These are phyloP conservation scores for Eupleurogrammus muticus DNA, from an alignment of 2,797 vertebrate genomes.

Conservation along the genomic window DNA sequence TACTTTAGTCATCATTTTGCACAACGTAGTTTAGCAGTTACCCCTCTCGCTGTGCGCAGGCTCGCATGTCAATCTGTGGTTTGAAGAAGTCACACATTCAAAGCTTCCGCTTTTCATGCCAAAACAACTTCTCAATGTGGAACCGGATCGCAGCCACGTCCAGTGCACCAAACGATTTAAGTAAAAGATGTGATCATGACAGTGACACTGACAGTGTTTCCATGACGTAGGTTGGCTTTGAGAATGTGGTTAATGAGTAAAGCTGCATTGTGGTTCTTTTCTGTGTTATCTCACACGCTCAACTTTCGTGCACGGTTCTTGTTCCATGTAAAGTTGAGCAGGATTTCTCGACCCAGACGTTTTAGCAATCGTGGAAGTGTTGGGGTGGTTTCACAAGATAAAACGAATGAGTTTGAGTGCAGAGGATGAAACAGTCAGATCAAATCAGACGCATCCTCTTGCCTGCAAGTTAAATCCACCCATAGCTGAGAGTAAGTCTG, in stretches of 20 bases:
- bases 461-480: slow-evolving; percentile 1
- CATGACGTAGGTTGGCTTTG: not conserved
- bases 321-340: not conserved
- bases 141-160: not conserved
- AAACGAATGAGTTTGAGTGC: slow-evolving; percentile 5
- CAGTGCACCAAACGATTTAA: not conserved
- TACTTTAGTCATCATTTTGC: slow-evolving; percentile 2
- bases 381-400: slow-evolving; percentile 6
- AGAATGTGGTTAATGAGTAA: not conserved
- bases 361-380: slow-evolving; percentile 5
- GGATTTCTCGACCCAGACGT: not conserved
- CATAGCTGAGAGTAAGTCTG: not conserved
- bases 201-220: not conserved
- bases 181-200: not conserved
- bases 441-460: not conserved
- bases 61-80: slow-evolving; percentile 13
- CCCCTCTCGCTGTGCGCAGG: not conserved
- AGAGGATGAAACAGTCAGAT: not conserved
- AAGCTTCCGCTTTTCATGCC: not conserved
- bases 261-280: not conserved
- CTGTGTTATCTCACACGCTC: fast-evolving
- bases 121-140: not conserved
- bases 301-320: not conserved
- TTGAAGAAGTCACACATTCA: not conserved
- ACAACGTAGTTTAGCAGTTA: not conserved